A percentile compares a stretch with the other conserved stretches of the same genome.
Evolutionary conservation across 1,140 invertebrate genomes (phyloP).

Genomic region (Aricia agestis): DNA sequence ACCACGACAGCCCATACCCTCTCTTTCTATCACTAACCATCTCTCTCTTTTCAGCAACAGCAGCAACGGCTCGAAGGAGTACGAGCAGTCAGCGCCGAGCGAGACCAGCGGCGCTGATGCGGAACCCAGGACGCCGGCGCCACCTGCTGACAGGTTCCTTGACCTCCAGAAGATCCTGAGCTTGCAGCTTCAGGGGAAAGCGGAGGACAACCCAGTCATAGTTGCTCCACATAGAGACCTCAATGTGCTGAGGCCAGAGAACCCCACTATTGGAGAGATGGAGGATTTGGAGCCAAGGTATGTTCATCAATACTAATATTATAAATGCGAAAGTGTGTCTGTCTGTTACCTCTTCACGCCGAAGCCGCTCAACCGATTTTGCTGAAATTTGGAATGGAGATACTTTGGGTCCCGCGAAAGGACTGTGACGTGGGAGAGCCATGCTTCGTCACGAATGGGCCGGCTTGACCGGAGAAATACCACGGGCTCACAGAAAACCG

Average conservation of each 20-base stretch:
- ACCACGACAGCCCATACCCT: background rate
- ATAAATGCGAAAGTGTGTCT: background rate
- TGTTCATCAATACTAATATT: constrained; percentile 38
- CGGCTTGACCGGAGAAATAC: no score
- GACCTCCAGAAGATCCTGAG: constrained; percentile 59
- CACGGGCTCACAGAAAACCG: no score
- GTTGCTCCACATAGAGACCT: constrained; percentile 76
- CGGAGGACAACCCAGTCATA: constrained; percentile 73
- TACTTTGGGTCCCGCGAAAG: no score
- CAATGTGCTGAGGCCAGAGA: constrained; percentile 68
- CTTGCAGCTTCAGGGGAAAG: constrained; percentile 53
- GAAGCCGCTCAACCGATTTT: no score
- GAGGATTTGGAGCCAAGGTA: constrained; percentile 79
- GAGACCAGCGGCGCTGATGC: constrained; percentile 52
- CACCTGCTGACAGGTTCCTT: constrained; percentile 60
- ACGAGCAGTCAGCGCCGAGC: constrained; percentile 60
- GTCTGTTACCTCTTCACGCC: no score
- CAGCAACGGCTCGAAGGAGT: constrained; percentile 60
- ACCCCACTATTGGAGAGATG: constrained; percentile 82
- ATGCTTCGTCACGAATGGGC: no score
- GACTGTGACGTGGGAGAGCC: no score
- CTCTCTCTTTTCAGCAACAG: constrained; percentile 46
- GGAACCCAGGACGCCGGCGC: constrained; percentile 51
- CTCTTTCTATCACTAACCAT: background rate
- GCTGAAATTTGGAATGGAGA: no score